A percentile compares a stretch with the other conserved stretches of the same genome.
These are phyloP conservation scores for Dipodomys stephensi DNA, from an alignment of 2,113 vertebrate genomes.

Conservation along the genomic window DNA sequence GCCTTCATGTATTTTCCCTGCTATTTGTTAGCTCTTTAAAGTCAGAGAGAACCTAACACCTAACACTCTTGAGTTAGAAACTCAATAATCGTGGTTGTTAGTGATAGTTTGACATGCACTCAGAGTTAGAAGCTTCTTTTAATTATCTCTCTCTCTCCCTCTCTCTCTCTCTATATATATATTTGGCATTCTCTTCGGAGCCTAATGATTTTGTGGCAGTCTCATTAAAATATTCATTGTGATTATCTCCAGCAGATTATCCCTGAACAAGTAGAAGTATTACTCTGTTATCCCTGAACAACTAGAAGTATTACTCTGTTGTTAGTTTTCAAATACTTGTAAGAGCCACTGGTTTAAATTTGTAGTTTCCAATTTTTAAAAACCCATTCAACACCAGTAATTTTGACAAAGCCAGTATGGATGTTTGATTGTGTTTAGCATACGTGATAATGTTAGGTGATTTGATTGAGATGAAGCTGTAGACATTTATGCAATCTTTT, in stretches of 20 bases:
- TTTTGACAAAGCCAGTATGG: constrained; percentile 40
- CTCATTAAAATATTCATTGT: background rate
- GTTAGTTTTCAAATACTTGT: constrained; percentile 40
- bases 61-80: background rate
- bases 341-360: constrained; percentile 21
- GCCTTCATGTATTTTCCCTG: background rate
- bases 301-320: background rate
- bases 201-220: background rate
- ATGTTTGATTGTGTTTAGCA: constrained; percentile 32
- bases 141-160: no score
- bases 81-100: background rate
- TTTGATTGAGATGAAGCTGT: constrained; percentile 45
- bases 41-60: background rate
- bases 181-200: background rate
- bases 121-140: constrained; percentile 30
- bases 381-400: background rate
- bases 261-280: background rate
- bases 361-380: constrained; percentile 34
- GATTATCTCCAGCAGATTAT: background rate
- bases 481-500: constrained; percentile 51
- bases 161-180: background rate
- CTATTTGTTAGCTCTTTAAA: background rate
- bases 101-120: constrained; percentile 15
- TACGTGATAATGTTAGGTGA: constrained; percentile 18
- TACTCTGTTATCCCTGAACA: background rate